Percentiles rank a stretch among this genome's conserved stretches.
phyloP scores from a whole-genome alignment of 2,888 invertebrate species.

The Patella pellucida region DNA sequence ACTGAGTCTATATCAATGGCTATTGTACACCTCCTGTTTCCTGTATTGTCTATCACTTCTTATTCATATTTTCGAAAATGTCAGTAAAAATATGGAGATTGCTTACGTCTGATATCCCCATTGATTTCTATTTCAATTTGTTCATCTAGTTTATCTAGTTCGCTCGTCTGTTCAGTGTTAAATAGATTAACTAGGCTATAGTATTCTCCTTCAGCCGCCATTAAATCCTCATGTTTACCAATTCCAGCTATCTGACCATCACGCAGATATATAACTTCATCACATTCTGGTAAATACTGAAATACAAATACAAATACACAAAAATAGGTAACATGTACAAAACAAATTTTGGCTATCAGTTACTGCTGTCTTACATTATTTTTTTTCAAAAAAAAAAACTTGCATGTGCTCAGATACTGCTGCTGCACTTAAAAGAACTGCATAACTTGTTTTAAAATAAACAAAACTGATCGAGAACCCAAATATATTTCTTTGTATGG shows the following conservation, averaged over 20 bases:
- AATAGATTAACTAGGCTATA: constrained; percentile 62
- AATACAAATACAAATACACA: constrained; percentile 34
- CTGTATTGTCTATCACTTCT: too few relatives aligned
- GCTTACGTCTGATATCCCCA: constrained; percentile 23
- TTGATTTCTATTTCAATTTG: constrained; percentile 61
- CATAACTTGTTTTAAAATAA: too few relatives aligned
- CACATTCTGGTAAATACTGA: constrained; percentile 76
- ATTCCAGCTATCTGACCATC: constrained; percentile 75
- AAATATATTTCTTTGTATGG: too few relatives aligned
- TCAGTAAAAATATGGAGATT: too few relatives aligned
- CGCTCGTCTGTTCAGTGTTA: constrained; percentile 43
- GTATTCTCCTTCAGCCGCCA: constrained; percentile 70
- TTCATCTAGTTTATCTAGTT: constrained; percentile 58
- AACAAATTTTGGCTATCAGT: neutral
- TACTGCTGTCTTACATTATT: too few relatives aligned
- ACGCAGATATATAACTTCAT: constrained; percentile 76
- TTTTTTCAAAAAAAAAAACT: too few relatives aligned
- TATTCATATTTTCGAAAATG: too few relatives aligned
- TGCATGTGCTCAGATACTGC: too few relatives aligned
- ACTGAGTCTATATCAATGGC: too few relatives aligned
- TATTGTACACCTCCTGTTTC: too few relatives aligned
- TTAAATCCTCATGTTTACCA: constrained; percentile 75
- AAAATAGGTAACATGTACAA: neutral
- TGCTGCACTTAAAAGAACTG: too few relatives aligned
- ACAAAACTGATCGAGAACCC: too few relatives aligned